Conservation (phyloP, 2,888 invertebrate genomes). For the Minunthozetes semirufus region DNA sequence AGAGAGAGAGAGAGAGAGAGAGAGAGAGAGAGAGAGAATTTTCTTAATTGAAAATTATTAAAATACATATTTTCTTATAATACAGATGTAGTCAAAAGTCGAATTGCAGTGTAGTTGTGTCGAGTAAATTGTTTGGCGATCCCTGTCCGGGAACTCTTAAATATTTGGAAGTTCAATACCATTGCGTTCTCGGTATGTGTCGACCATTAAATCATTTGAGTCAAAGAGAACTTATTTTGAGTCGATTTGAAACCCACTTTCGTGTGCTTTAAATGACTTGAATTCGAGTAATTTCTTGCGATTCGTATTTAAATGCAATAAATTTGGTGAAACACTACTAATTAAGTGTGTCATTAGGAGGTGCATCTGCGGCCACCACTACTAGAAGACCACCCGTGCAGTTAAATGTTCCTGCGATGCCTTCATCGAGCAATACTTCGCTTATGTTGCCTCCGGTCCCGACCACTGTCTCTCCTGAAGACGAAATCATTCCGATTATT, state of each 20-base stretch:
- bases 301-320: not conserved
- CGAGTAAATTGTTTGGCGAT: conserved; percentile 51
- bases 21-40: not conserved
- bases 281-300: not conserved
- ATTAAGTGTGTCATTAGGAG: conserved; percentile 15
- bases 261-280: not conserved
- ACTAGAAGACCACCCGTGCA: conserved; percentile 22
- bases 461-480: not conserved
- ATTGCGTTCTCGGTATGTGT: conserved; percentile 47
- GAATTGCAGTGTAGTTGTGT: conserved; percentile 45
- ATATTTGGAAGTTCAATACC: conserved; percentile 58
- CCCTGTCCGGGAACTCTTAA: conserved; percentile 58
- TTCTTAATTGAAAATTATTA: not conserved
- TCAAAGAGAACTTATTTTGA: not conserved
- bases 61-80: not conserved
- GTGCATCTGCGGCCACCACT: not conserved
- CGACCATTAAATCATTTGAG: not conserved
- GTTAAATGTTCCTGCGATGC: not conserved
- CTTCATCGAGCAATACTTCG: not conserved
- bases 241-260: not conserved
- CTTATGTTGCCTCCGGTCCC: not conserved
- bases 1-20: too few species aligned
- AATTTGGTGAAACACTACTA: not conserved
- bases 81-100: conserved; percentile 44
- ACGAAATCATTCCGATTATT: conserved; percentile 1